A percentile compares a stretch with the other conserved stretches of the same genome.
These are phyloP conservation scores for Ligdia adustata DNA, from an alignment of 2,888 invertebrate genomes.

Conservation along the genomic window DNA sequence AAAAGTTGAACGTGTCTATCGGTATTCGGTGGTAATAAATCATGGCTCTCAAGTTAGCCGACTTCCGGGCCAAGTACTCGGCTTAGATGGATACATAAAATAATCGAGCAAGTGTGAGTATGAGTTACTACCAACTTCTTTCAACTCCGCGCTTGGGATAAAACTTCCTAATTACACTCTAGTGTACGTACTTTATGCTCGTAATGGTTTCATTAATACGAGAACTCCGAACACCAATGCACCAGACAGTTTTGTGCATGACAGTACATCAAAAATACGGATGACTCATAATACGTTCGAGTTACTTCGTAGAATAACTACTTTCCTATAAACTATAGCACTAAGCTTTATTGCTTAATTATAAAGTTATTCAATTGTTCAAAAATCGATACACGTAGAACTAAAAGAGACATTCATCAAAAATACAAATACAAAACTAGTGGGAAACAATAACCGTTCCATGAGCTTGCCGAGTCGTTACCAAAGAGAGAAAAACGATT, in stretches of 20 bases:
- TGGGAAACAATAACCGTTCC: conserved; percentile 60
- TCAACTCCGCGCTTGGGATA: conserved; percentile 10
- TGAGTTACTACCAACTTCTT: conserved; percentile 12
- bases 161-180: conserved; percentile 20
- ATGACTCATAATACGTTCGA: too few species aligned
- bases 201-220: conserved; percentile 17
- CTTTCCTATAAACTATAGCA: too few species aligned
- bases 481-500: conserved; percentile 59
- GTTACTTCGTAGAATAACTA: too few species aligned
- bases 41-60: conserved; percentile 23
- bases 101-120: conserved; percentile 19
- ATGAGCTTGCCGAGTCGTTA: conserved; percentile 64
- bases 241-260: too few species aligned
- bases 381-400: conserved; percentile 45
- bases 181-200: conserved; percentile 26
- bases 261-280: too few species aligned
- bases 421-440: conserved; percentile 49
- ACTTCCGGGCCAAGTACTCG: conserved; percentile 12
- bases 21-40: conserved; percentile 31
- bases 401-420: conserved; percentile 48
- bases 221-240: conserved; percentile 35
- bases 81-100: conserved; percentile 24
- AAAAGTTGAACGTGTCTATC: conserved; percentile 36
- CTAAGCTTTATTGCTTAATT: too few species aligned
- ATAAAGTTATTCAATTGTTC: too few species aligned